phyloP scores from a whole-genome alignment of 2,888 invertebrate species.

The Agrochola lota region DNA sequence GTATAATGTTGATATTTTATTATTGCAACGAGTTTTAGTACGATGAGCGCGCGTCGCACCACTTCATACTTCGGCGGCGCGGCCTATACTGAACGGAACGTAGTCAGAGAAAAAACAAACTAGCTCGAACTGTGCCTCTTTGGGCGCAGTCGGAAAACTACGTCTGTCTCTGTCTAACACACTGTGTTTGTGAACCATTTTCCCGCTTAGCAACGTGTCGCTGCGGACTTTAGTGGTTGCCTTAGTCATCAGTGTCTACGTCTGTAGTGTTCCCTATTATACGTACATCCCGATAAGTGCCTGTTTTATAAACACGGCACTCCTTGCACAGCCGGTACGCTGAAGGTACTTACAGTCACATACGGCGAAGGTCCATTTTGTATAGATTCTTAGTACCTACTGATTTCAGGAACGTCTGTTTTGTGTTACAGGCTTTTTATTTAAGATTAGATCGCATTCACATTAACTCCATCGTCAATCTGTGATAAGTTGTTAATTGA shows the following conservation, averaged over 20 bases:
- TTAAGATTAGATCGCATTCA: background rate
- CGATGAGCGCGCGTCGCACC: constrained; percentile 70
- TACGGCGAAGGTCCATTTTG: constrained; percentile 1
- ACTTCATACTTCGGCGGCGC: constrained; percentile 80
- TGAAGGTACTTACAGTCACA: constrained; percentile 27
- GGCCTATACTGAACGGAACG: constrained; percentile 79
- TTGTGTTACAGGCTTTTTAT: background rate
- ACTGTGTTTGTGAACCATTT: constrained; percentile 70
- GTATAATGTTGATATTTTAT: constrained; percentile 69
- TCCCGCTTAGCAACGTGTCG: constrained; percentile 69
- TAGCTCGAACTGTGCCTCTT: constrained; percentile 70
- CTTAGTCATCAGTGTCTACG: constrained; percentile 72
- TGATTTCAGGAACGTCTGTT: constrained; percentile 11
- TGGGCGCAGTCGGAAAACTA: constrained; percentile 82
- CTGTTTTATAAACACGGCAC: constrained; percentile 74
- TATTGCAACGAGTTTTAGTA: constrained; percentile 70
- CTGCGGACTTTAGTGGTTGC: constrained; percentile 65
- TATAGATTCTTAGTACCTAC: constrained; percentile 6
- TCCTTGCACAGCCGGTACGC: constrained; percentile 51
- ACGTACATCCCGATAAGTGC: constrained; percentile 70
- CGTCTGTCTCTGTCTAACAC: constrained; percentile 74
- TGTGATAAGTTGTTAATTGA: background rate
- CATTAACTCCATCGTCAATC: background rate
- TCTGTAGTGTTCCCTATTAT: constrained; percentile 66
- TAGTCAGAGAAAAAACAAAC: constrained; percentile 79